Percentiles rank a stretch among this genome's conserved stretches.
Evolutionary conservation across 2,797 vertebrate genomes (phyloP).

Genomic region (Australoheros facetus): DNA sequence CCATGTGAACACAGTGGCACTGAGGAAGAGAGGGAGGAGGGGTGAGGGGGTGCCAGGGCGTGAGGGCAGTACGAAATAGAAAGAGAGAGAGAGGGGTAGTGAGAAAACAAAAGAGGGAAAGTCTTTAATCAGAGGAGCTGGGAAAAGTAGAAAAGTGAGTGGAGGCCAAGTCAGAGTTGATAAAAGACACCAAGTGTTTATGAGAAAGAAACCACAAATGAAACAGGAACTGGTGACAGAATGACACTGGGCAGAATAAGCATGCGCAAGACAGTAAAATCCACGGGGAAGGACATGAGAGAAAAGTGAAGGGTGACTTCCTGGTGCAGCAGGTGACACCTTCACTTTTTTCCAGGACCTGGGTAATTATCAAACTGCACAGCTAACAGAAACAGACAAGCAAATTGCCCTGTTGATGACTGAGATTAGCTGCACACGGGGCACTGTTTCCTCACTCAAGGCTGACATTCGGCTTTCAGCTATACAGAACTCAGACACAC

Average conservation of each 20-base stretch:
- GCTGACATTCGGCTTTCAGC: conserved; percentile 16
- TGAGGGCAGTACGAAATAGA: conserved; percentile 32
- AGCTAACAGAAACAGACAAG: conserved; percentile 46
- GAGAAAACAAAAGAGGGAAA: conserved; percentile 44
- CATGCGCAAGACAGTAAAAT: not conserved
- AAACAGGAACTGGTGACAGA: conserved; percentile 26
- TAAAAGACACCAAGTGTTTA: conserved; percentile 26
- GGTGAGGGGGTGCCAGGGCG: not conserved
- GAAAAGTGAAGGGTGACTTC: conserved; percentile 32
- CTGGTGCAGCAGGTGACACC: conserved; percentile 50
- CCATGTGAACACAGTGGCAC: conserved; percentile 81
- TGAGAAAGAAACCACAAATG: conserved; percentile 2
- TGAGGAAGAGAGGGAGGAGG: conserved; percentile 27
- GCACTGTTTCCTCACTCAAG: not conserved
- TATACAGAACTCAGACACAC: not conserved
- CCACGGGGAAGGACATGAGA: not conserved
- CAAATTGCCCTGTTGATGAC: conserved; percentile 57
- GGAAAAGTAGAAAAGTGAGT: conserved; percentile 18
- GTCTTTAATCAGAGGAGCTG: conserved; percentile 50
- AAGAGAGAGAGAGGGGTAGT: conserved; percentile 15
- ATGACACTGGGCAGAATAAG: not conserved
- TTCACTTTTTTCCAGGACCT: conserved; percentile 24
- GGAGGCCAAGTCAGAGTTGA: conserved; percentile 5
- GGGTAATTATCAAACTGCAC: conserved; percentile 52
- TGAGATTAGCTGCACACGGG: conserved; percentile 28